A percentile compares a stretch with the other conserved stretches of the same genome.
Evolutionary conservation across 2,113 vertebrate genomes (phyloP).

Genomic region (Physeter macrocephalus): DNA sequence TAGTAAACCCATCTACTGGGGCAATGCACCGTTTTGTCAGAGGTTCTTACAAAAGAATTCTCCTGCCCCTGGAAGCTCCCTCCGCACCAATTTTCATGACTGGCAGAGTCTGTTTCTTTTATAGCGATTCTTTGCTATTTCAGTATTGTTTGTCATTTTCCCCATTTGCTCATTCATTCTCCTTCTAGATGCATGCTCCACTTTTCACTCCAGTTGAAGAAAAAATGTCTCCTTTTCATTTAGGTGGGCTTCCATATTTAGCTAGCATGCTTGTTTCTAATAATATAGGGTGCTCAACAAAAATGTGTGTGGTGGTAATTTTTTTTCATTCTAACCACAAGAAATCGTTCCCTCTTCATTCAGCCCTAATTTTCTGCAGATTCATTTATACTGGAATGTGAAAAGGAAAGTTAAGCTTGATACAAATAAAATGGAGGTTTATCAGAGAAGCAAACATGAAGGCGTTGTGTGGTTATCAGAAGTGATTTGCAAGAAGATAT

Average conservation of each 20-base stretch:
- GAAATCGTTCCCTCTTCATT: neutral
- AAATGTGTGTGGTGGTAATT: neutral
- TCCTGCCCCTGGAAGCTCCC: neutral
- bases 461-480: neutral
- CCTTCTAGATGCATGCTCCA: neutral
- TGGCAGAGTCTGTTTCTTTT: neutral
- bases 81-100: conserved; percentile 14
- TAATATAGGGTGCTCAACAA: neutral
- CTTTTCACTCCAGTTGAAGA: neutral
- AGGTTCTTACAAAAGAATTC: neutral
- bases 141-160: neutral
- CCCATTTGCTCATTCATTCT: conserved; percentile 24
- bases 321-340: neutral
- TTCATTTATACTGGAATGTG: neutral
- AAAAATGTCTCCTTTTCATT: neutral
- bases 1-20: neutral
- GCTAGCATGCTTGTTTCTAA: neutral
- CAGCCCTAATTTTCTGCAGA: conserved; percentile 45
- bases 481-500: conserved; percentile 56
- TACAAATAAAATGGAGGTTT: neutral
- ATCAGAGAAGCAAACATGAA: neutral
- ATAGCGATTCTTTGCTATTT: neutral
- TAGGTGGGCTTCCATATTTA: neutral
- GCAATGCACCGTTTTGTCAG: neutral
- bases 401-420: neutral